Evolutionary conservation across 2,797 vertebrate species (phyloP).

Genomic region (Pangasius larnaudii): DNA sequence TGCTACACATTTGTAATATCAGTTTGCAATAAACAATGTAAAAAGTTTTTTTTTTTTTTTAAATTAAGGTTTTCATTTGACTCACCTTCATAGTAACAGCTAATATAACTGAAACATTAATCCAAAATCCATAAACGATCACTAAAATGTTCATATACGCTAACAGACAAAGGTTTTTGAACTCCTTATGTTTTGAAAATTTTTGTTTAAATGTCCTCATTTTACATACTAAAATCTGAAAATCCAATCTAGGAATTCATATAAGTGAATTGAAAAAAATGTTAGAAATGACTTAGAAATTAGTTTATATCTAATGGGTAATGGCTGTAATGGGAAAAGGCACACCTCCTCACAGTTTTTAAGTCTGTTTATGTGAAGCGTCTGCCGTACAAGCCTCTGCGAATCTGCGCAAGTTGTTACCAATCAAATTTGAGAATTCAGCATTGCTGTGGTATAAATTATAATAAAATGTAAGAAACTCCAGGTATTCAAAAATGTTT

Average conservation of each 20-base stretch:
- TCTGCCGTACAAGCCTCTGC: background rate
- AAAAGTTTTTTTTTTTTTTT: background rate
- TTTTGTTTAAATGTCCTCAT: background rate
- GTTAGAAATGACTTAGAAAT: background rate
- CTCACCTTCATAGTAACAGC: background rate
- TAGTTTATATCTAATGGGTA: background rate
- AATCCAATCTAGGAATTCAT: background rate
- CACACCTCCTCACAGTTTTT: background rate
- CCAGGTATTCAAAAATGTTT: background rate
- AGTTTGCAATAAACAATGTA: background rate
- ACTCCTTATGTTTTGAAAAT: background rate
- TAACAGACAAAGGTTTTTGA: background rate
- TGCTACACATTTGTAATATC: background rate
- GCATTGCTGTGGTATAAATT: background rate
- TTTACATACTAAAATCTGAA: background rate
- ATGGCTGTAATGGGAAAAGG: background rate
- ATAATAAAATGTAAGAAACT: background rate
- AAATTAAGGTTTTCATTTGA: background rate
- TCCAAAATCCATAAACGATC: background rate
- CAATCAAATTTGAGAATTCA: background rate
- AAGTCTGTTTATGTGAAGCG: background rate
- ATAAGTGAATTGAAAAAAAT: background rate
- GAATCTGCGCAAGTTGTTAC: background rate
- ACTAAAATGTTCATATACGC: background rate
- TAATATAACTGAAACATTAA: background rate